Evolutionary conservation across 2,797 vertebrate genomes (phyloP).

Genomic region (Hybognathus amarus): DNA sequence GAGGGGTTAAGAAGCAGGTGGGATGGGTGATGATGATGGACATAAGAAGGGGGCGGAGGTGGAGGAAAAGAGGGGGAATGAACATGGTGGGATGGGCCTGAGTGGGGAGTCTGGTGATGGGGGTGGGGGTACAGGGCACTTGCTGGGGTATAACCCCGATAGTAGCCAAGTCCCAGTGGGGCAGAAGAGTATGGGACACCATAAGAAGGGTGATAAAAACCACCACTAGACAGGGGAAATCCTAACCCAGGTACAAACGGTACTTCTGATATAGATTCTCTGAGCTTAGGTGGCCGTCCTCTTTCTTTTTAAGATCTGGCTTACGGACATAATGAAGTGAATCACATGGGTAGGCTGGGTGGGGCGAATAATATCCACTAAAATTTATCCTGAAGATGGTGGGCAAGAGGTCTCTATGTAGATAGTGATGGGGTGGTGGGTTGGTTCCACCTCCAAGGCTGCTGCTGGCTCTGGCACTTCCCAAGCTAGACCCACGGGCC

Average conservation of each 20-base stretch:
- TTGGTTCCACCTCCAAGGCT: slow-evolving; percentile 71
- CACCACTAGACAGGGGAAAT: slow-evolving; percentile 86
- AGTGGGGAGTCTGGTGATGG: slow-evolving; percentile 81
- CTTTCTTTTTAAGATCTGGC: slow-evolving; percentile 96
- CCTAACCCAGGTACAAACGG: slow-evolving; percentile 96
- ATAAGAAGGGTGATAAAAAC: slow-evolving; percentile 96
- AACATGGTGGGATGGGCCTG: slow-evolving; percentile 78
- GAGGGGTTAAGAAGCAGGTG: slow-evolving; percentile 93
- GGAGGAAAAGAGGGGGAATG: slow-evolving; percentile 91
- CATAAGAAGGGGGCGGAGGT: slow-evolving; percentile 90
- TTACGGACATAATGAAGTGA: slow-evolving; percentile 98
- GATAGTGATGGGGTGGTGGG: slow-evolving; percentile 89
- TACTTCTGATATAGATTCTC: slow-evolving; percentile 96
- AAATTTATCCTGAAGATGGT: slow-evolving; percentile 99
- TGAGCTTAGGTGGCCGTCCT: slow-evolving; percentile 94
- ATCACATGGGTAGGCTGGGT: slow-evolving; percentile 93
- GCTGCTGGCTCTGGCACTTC: slow-evolving; percentile 67
- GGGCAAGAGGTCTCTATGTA: slow-evolving; percentile 92
- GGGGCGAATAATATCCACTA: slow-evolving; percentile 93
- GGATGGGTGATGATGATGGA: slow-evolving; percentile 92
- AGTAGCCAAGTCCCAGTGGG: slow-evolving; percentile 94
- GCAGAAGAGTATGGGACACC: slow-evolving; percentile 94
- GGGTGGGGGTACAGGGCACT: slow-evolving; percentile 91
- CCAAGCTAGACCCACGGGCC: slow-evolving; percentile 69
- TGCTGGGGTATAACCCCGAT: slow-evolving; percentile 90